Evolutionary conservation across 1,140 invertebrate species (phyloP).

Genomic region (Physella acuta): DNA sequence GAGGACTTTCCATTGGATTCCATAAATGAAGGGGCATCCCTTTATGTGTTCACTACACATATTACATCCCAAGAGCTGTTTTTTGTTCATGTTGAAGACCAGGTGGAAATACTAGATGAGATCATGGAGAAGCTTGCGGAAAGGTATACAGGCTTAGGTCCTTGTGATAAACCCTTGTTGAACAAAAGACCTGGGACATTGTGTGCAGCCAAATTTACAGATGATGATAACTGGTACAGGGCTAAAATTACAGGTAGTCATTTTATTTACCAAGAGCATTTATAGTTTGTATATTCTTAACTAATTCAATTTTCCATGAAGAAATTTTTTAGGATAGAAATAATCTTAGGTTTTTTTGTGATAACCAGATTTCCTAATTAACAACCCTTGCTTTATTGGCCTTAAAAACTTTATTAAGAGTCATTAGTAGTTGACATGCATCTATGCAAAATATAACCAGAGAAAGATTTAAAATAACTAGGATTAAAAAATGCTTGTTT

Average conservation of each 20-base stretch:
- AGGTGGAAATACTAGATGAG: constrained; percentile 55
- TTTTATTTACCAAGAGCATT: too few relatives aligned
- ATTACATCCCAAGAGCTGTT: constrained; percentile 59
- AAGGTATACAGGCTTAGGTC: constrained; percentile 32
- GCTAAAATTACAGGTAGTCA: constrained; percentile 75
- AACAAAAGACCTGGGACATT: constrained; percentile 62
- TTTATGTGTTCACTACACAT: constrained; percentile 47
- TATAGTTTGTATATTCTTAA: too few relatives aligned
- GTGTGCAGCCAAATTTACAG: constrained; percentile 74
- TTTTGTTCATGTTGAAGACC: constrained; percentile 58
- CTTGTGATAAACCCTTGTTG: constrained; percentile 29
- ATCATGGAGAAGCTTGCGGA: constrained; percentile 59
- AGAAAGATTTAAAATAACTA: too few relatives aligned
- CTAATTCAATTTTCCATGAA: too few relatives aligned
- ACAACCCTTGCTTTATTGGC: too few relatives aligned
- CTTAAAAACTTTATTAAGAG: too few relatives aligned
- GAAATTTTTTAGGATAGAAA: too few relatives aligned
- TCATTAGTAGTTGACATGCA: too few relatives aligned
- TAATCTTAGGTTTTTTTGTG: too few relatives aligned
- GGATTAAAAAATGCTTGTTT: too few relatives aligned
- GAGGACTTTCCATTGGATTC: constrained; percentile 18
- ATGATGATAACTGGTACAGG: constrained; percentile 78
- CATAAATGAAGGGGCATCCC: constrained; percentile 24
- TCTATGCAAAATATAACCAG: too few relatives aligned
- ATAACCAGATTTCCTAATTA: too few relatives aligned